These are phyloP conservation scores for Phalera bucephala DNA, from an alignment of 2,888 invertebrate species.

Conservation along the genomic window DNA sequence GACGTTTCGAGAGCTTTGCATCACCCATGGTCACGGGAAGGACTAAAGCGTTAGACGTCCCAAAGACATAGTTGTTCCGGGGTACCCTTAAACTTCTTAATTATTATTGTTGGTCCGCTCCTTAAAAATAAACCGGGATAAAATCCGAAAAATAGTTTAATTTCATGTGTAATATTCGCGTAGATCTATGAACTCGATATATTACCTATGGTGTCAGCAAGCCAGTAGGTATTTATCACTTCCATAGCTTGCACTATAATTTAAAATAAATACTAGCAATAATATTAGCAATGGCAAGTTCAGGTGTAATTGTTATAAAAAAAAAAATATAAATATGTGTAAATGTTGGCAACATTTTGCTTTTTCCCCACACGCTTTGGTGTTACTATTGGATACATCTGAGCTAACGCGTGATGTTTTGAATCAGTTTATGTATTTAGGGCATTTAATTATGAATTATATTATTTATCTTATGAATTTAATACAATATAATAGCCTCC, in stretches of 20 bases:
- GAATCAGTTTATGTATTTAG: constrained; percentile 48
- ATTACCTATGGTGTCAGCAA: too few species aligned
- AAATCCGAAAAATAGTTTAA: too few species aligned
- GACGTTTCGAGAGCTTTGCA: too few species aligned
- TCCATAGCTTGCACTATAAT: constrained; percentile 75
- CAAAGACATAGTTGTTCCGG: too few species aligned
- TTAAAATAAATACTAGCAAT: constrained; percentile 61
- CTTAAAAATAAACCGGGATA: neutral
- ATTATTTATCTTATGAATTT: constrained; percentile 4
- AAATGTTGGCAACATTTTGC: constrained; percentile 18
- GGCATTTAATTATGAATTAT: constrained; percentile 11
- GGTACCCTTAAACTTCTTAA: too few species aligned
- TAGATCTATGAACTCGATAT: neutral
- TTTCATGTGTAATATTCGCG: neutral
- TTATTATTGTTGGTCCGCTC: too few species aligned
- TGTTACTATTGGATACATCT: constrained; percentile 32
- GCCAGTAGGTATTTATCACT: constrained; percentile 52
- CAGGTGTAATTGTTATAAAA: constrained; percentile 38
- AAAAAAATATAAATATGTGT: constrained; percentile 14
- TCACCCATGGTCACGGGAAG: too few species aligned
- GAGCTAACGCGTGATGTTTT: constrained; percentile 29
- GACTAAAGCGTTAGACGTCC: too few species aligned
- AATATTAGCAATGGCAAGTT: constrained; percentile 32
- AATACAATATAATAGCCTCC: neutral
- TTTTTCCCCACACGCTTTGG: constrained; percentile 14